phyloP scores from a whole-genome alignment of 1,140 invertebrate species.

The Drosophila mayri region DNA sequence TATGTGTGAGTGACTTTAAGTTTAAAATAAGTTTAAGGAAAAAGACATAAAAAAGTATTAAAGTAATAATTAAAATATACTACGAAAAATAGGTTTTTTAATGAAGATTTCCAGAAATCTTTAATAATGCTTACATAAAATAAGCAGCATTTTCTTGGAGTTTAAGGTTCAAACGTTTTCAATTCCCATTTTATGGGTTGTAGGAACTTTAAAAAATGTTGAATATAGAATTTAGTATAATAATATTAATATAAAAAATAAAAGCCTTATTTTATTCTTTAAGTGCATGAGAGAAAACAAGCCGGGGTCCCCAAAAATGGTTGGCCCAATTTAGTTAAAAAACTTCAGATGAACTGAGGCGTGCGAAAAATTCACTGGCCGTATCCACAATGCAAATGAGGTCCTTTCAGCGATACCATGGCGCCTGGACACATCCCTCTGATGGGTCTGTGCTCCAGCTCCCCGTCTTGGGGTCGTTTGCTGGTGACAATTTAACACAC shows the following conservation, averaged over 20 bases:
- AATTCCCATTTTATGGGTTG: too few relatives aligned
- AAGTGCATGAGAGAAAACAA: neutral
- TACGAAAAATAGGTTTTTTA: too few relatives aligned
- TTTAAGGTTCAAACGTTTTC: too few relatives aligned
- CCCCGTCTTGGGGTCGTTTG: conserved; percentile 36
- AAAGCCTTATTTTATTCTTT: neutral
- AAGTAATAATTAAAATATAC: too few relatives aligned
- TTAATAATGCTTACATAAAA: too few relatives aligned
- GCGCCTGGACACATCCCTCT: conserved; percentile 26
- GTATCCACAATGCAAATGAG: conserved; percentile 79
- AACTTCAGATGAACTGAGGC: conserved; percentile 60
- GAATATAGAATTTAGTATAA: neutral
- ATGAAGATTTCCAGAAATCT: too few relatives aligned
- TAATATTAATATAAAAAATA: neutral
- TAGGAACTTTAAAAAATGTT: too few relatives aligned
- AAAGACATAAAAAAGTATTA: too few relatives aligned
- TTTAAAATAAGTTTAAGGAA: too few relatives aligned
- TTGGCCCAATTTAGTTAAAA: conserved; percentile 52
- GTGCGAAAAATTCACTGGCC: conserved; percentile 61
- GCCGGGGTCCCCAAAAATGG: conserved; percentile 16
- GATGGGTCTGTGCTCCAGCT: conserved; percentile 13
- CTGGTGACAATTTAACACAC: conserved; percentile 78
- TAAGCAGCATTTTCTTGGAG: too few relatives aligned
- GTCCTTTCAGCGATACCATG: conserved; percentile 61
- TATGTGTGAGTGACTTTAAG: too few relatives aligned